Evolutionary conservation across 2,797 vertebrate genomes (phyloP).

Genomic region (Anisognathus igniventris): DNA sequence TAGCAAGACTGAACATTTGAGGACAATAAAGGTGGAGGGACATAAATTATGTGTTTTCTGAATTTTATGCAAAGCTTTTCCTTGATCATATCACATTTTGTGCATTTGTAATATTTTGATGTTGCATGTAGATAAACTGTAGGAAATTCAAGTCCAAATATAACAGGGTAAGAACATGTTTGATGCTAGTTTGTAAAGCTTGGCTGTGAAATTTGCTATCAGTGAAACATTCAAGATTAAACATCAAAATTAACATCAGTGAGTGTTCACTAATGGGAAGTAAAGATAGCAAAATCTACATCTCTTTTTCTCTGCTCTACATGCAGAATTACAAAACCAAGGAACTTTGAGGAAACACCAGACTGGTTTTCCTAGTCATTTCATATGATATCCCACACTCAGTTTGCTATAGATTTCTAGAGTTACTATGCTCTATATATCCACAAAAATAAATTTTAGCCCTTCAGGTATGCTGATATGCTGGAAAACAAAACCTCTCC

Average conservation of each 20-base stretch:
- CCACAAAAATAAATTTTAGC: not conserved
- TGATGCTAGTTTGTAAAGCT: not conserved
- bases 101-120: not conserved
- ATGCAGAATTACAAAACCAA: not conserved
- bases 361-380: not conserved
- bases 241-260: not conserved
- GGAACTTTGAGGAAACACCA: not conserved
- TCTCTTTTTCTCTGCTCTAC: not conserved
- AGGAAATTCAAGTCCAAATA: not conserved
- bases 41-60: not conserved
- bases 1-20: not conserved
- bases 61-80: not conserved
- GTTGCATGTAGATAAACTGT: not conserved
- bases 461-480: not conserved
- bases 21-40: not conserved
- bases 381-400: not conserved
- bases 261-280: not conserved
- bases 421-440: not conserved
- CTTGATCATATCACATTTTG: not conserved
- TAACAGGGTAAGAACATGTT: not conserved
- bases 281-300: not conserved
- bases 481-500: not conserved
- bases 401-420: not conserved
- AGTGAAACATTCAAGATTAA: not conserved
- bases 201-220: not conserved